Conservation (phyloP, 2,113 vertebrate species). For the Odocoileus hemionus region DNA sequence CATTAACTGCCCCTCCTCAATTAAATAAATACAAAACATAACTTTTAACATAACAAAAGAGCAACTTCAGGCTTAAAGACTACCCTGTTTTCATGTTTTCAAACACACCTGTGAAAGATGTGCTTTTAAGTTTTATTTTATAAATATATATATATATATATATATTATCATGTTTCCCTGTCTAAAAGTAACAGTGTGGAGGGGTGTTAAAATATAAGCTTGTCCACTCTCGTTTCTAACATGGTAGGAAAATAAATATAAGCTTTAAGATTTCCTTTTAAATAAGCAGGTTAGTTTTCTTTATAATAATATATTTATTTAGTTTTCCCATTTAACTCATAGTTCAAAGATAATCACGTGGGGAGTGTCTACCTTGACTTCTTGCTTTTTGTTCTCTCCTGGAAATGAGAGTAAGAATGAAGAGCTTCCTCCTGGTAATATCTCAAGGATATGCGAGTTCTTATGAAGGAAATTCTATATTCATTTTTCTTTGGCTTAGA, state of each 20-base stretch:
- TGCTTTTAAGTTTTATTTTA: background rate
- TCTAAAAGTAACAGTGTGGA: background rate
- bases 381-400: background rate
- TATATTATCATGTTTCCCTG: background rate
- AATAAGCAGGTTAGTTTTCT: background rate
- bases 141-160: background rate
- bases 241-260: background rate
- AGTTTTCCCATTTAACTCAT: slow-evolving; percentile 16
- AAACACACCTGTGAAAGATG: background rate
- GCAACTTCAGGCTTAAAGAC: background rate
- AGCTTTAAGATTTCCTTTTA: background rate
- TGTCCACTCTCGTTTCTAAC: background rate
- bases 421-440: slow-evolving; percentile 42
- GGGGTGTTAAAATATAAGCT: background rate
- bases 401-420: background rate
- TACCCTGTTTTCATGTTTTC: background rate
- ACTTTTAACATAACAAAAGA: background rate
- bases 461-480: slow-evolving; percentile 13
- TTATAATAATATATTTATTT: slow-evolving; percentile 18
- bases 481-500: slow-evolving; percentile 42
- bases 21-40: background rate
- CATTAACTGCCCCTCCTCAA: background rate
- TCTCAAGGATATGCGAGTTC: slow-evolving; percentile 32
- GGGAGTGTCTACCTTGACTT: background rate
- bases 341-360: background rate